Conservation (phyloP, 2,113 vertebrate genomes). For the Sclerurus mexicanus region DNA sequence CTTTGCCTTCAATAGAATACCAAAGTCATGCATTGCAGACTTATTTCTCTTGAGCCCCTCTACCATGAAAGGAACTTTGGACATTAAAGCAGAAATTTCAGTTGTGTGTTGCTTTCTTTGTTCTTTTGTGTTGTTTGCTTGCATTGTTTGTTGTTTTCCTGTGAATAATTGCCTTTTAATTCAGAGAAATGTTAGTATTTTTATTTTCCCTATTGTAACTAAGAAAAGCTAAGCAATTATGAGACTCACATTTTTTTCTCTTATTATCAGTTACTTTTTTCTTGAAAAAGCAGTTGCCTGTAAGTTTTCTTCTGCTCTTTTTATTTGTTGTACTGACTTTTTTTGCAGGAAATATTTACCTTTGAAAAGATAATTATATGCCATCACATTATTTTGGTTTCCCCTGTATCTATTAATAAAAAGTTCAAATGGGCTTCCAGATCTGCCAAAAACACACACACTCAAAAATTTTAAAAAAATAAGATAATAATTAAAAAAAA, state of each 20-base stretch:
- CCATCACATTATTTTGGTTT: constrained; percentile 5
- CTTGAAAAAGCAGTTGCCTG: not conserved
- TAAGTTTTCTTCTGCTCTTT: not conserved
- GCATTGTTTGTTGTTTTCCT: not conserved
- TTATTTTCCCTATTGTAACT: not conserved
- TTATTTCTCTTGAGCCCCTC: not conserved
- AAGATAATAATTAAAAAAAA: not conserved
- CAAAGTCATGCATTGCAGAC: not conserved
- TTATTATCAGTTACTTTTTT: not conserved
- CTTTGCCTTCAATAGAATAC: not conserved
- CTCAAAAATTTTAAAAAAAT: too few relatives aligned
- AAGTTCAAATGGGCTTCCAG: constrained; percentile 43
- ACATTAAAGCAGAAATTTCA: not conserved
- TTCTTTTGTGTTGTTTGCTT: not conserved
- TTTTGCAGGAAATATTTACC: constrained; percentile 7
- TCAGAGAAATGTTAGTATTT: not conserved
- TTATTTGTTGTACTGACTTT: not conserved
- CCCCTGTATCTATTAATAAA: not conserved
- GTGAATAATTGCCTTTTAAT: not conserved
- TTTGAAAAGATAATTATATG: constrained; percentile 26
- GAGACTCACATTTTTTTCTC: not conserved
- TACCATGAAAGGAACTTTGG: not conserved
- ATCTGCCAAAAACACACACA: not conserved
- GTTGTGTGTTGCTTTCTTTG: accelerated
- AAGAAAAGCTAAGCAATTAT: not conserved